These are phyloP conservation scores for Stigmatopora nigra DNA, from an alignment of 2,113 vertebrate species.

Conservation along the genomic window DNA sequence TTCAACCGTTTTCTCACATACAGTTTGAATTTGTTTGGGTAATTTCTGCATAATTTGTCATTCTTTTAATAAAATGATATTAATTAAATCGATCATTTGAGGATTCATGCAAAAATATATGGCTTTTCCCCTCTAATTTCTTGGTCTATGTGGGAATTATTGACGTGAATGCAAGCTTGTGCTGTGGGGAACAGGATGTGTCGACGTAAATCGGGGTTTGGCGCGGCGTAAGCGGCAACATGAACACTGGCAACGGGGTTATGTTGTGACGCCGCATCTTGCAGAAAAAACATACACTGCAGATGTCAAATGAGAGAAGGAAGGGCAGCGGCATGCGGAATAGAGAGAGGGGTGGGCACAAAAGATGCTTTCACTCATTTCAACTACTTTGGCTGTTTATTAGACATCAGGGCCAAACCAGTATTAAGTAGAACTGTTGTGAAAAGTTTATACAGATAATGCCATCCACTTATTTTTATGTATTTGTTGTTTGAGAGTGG, in stretches of 20 bases:
- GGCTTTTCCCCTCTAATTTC: background rate
- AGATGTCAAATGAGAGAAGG: slow-evolving; percentile 26
- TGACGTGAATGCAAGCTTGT: slow-evolving; percentile 20
- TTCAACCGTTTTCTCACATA: too few species aligned
- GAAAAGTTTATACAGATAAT: background rate
- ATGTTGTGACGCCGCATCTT: slow-evolving; percentile 36
- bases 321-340: slow-evolving; percentile 19
- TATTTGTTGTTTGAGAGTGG: background rate
- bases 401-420: slow-evolving; percentile 4
- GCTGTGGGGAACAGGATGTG: slow-evolving; percentile 14
- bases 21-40: too few species aligned
- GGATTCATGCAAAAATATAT: background rate
- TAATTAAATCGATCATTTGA: too few species aligned
- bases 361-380: slow-evolving; percentile 47
- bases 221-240: slow-evolving; percentile 10
- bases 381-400: slow-evolving; percentile 2
- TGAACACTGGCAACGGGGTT: slow-evolving; percentile 38
- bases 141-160: background rate
- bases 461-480: background rate
- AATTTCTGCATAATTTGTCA: too few species aligned
- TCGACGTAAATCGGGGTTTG: slow-evolving; percentile 30
- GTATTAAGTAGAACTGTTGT: background rate
- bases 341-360: slow-evolving; percentile 26
- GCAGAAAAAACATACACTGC: slow-evolving; percentile 25
- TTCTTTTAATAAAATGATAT: too few species aligned